Base-by-base conservation (phyloP, 92 coral and sea anemone species). In the Porites evermanni region DNA sequence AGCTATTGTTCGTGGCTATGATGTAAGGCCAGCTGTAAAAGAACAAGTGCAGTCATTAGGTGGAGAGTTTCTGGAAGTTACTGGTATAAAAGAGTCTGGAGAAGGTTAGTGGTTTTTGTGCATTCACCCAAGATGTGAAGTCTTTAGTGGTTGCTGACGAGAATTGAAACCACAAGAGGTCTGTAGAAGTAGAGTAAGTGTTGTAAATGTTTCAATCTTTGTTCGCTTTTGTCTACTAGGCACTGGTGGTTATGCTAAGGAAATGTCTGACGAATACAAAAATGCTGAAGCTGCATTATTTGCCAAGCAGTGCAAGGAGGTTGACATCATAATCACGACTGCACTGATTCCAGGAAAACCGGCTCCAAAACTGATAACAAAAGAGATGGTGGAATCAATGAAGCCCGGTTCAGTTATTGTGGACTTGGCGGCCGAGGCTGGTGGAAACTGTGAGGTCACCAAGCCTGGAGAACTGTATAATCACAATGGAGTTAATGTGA, bases 31-130 rank as follows among this genome's bases (percentile, higher is more conserved):
- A 12, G 99, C 97, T 60, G 99, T 97, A 24, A 97, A 95, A 72
- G 99, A 97, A 81, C 99, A 97, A 84, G 97, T 97, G 38, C 99
- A 97, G 87, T 97, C 99, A 0, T 92, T 97, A 63, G 99, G 99
- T 68, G 99, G 97, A 59, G 99, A 97, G 88, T 97, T 97, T 90
- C 88, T 97, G 73, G 99, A 97, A 89, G 84, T 97, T 21, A 96
- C 98, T 81, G 98, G 95, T 38, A 56, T 95, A 51, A 92, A 95
- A 9, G 98, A 97, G 87, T 95, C 99, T 64, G 99, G 99, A 26
- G 99, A 97, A 95, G 99, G 99, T 95, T 51, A 29, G 32, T 29
- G 32, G 32, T 29, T 29, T 29, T 29, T 29, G 32, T 29, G 32
- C 32, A 29, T 2, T 29, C 32, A 29, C 32, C 32, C 32, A 29